These are phyloP conservation scores for Podabrus alpinus DNA, from an alignment of 2,888 invertebrate genomes.

Conservation along the genomic window DNA sequence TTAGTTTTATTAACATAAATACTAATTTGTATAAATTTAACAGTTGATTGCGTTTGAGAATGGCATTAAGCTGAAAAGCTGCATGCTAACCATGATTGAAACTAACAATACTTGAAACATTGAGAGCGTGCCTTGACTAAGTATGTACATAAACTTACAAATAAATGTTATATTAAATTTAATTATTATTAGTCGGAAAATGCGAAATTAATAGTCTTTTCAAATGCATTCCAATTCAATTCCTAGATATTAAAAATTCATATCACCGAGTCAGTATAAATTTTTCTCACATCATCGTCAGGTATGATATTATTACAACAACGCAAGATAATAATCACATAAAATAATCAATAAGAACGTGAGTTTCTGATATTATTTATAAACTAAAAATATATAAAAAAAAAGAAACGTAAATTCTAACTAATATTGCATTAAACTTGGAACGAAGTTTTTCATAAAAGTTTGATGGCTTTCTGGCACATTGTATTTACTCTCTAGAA, in stretches of 20 bases:
- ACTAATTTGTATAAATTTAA: background rate
- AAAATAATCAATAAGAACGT: background rate
- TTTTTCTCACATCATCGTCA: too few species aligned
- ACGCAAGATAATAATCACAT: background rate
- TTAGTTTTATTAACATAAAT: background rate
- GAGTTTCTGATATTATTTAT: background rate
- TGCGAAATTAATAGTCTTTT: background rate
- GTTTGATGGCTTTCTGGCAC: background rate
- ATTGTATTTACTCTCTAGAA: slow-evolving; percentile 67
- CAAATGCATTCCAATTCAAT: too few species aligned
- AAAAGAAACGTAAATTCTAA: background rate
- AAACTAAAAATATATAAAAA: background rate
- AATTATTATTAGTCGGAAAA: background rate
- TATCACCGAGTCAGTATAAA: too few species aligned
- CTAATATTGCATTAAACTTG: background rate
- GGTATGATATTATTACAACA: too few species aligned
- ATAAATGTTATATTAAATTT: too few species aligned
- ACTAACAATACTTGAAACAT: background rate
- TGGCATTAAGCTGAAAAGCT: background rate
- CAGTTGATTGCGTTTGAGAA: background rate
- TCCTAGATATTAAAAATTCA: too few species aligned
- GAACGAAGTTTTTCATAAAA: too few species aligned
- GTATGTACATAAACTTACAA: too few species aligned
- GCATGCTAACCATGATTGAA: background rate
- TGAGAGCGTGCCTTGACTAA: background rate